Conservation (phyloP, 2,113 vertebrate genomes). For the Tiliqua scincoides region DNA sequence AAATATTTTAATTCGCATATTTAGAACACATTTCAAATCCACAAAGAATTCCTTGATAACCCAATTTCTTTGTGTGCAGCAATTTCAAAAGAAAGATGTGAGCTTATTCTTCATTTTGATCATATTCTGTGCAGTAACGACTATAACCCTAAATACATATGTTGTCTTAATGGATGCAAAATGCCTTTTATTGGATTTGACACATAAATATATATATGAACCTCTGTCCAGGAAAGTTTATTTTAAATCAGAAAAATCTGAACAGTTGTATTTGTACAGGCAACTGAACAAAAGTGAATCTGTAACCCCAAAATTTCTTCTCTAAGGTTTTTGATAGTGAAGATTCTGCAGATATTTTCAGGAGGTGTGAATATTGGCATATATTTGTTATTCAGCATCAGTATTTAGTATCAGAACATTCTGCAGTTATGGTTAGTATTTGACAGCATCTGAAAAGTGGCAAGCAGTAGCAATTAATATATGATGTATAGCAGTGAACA, state of each 20-base stretch:
- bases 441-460: background rate
- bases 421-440: background rate
- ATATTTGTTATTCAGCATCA: background rate
- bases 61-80: conserved; percentile 66
- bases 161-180: conserved; percentile 39
- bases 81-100: conserved; percentile 66
- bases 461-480: background rate
- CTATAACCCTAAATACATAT: conserved; percentile 49
- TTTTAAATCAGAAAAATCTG: background rate
- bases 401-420: background rate
- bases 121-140: conserved; percentile 62
- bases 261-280: background rate
- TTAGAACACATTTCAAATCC: conserved; percentile 68
- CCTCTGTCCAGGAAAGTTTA: background rate
- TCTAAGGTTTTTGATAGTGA: background rate
- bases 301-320: background rate
- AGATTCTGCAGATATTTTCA: background rate
- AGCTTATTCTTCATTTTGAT: conserved; percentile 62
- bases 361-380: background rate
- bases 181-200: conserved; percentile 41
- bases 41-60: conserved; percentile 64
- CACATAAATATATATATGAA: conserved; percentile 29
- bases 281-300: background rate
- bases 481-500: background rate
- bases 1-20: conserved; percentile 69